Evolutionary conservation across 1,140 invertebrate species (phyloP).

Genomic region (Panagrolaimus sp.): DNA sequence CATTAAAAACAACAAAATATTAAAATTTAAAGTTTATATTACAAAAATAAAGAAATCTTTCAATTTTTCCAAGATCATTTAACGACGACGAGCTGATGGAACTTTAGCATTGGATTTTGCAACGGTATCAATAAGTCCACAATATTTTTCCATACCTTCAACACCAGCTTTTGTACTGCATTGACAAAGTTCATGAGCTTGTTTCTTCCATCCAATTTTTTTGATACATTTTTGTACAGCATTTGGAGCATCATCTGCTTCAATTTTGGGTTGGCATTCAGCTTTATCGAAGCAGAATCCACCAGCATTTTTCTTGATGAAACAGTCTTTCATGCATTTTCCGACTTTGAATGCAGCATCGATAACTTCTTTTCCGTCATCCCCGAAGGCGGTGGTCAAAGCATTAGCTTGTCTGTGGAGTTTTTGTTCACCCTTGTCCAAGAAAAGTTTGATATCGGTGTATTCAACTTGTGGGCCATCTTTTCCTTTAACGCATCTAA

Average conservation of each 20-base stretch:
- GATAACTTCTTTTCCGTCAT: not conserved
- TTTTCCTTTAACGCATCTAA: slow-evolving; percentile 2
- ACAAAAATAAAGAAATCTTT: no score
- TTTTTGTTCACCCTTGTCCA: not conserved
- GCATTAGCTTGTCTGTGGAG: not conserved
- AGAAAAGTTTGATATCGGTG: slow-evolving; percentile 2
- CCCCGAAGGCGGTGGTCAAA: not conserved
- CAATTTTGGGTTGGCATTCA: slow-evolving; percentile 20
- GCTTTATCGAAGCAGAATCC: slow-evolving; percentile 9
- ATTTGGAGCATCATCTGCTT: not conserved
- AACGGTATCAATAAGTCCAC: not conserved
- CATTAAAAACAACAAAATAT: no score
- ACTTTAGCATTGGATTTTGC: no score
- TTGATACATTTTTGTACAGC: not conserved
- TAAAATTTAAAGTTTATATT: no score
- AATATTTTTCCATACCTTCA: slow-evolving; percentile 5
- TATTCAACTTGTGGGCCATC: not conserved
- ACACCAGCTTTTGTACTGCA: slow-evolving; percentile 11
- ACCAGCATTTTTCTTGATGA: slow-evolving; percentile 10
- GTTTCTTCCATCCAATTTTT: not conserved
- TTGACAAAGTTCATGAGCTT: slow-evolving; percentile 9
- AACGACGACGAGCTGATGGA: no score
- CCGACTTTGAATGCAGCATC: slow-evolving; percentile 7
- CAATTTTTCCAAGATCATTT: no score
- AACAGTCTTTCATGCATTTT: slow-evolving; percentile 5